Conservation (phyloP, 2,888 invertebrate species). For the Andricus curvator region DNA sequence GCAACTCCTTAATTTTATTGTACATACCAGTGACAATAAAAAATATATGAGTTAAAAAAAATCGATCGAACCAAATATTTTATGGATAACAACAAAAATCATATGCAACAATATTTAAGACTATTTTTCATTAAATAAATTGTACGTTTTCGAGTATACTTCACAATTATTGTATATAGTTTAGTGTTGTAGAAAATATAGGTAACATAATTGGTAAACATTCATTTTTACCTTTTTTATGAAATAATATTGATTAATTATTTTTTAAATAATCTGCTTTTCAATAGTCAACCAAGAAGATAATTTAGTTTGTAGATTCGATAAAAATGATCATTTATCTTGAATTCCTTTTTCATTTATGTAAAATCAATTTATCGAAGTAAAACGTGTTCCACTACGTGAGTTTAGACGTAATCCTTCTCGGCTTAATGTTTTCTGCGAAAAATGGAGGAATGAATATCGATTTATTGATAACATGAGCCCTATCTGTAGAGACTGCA, state of each 20-base stretch:
- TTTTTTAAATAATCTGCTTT: not conserved
- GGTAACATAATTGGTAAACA: too few species aligned
- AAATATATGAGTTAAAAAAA: not conserved
- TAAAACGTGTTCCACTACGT: not conserved
- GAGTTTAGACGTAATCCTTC: not conserved
- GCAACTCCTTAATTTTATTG: not conserved
- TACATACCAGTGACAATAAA: not conserved
- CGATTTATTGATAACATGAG: conserved; percentile 26
- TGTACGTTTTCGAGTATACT: too few species aligned
- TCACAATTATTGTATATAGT: too few species aligned
- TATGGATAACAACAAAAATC: too few species aligned
- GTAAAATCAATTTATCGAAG: not conserved
- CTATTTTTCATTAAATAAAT: too few species aligned
- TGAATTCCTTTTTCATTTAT: not conserved
- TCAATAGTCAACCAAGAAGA: not conserved
- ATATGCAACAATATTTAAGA: too few species aligned
- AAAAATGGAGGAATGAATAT: conserved; percentile 28
- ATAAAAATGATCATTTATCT: not conserved
- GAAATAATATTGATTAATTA: not conserved
- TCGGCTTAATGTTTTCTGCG: conserved; percentile 3
- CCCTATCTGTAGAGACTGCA: not conserved
- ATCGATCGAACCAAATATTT: too few species aligned
- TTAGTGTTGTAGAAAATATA: too few species aligned
- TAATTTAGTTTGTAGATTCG: not conserved
- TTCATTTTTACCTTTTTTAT: not conserved